These are phyloP conservation scores for Platyrinchus mystaceus DNA, from an alignment of 2,797 vertebrate species.

Conservation along the genomic window DNA sequence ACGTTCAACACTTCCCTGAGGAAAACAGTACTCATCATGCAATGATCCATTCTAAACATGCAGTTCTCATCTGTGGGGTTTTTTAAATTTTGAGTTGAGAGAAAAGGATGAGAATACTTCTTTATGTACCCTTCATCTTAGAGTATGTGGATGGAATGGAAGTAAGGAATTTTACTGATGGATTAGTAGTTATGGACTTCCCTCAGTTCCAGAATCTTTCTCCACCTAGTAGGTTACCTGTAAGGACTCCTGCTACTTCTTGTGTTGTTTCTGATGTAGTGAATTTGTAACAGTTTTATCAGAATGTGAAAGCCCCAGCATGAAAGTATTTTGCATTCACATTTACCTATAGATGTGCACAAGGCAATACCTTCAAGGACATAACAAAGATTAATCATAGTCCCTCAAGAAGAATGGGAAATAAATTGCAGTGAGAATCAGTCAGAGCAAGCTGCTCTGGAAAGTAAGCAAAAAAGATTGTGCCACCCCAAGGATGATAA, in stretches of 20 bases:
- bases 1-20: not conserved
- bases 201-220: not conserved
- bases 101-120: not conserved
- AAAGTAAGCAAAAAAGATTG: not conserved
- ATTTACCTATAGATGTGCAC: not conserved
- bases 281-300: not conserved
- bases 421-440: not conserved
- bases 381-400: not conserved
- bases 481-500: not conserved
- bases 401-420: not conserved
- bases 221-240: not conserved
- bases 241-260: not conserved
- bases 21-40: not conserved
- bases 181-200: not conserved
- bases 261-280: not conserved
- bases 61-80: not conserved
- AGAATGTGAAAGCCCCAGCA: not conserved
- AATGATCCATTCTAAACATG: not conserved
- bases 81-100: not conserved
- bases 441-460: not conserved
- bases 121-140: not conserved
- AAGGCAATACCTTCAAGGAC: not conserved
- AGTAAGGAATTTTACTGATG: not conserved
- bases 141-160: not conserved
- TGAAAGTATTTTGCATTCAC: not conserved